phyloP scores from a whole-genome alignment of 1,140 invertebrate species.

The Ceratosolen solmsi region DNA sequence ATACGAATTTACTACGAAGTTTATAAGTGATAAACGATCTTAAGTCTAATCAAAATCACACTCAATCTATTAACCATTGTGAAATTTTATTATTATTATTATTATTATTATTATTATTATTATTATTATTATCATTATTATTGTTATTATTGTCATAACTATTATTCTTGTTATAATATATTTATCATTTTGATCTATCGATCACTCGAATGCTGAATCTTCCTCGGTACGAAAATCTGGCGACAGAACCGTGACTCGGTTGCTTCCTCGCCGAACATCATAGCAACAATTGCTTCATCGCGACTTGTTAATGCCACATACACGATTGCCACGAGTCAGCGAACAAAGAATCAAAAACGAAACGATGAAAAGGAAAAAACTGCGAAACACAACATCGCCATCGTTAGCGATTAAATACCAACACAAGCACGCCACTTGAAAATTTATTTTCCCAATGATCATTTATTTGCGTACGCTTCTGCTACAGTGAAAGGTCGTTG shows the following conservation, averaged over 20 bases:
- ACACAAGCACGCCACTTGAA: neutral
- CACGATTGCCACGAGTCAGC: neutral
- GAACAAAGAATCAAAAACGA: neutral
- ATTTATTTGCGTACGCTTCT: neutral
- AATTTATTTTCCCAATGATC: neutral
- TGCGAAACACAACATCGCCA: neutral
- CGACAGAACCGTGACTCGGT: neutral
- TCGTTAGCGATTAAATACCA: neutral
- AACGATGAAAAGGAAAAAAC: neutral
- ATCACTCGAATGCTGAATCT: too few relatives aligned
- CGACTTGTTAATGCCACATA: neutral
- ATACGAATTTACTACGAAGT: too few relatives aligned
- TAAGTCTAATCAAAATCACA: too few relatives aligned
- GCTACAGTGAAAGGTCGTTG: conserved; percentile 42
- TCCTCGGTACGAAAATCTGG: too few relatives aligned
- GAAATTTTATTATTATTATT: too few relatives aligned
- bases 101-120: too few relatives aligned
- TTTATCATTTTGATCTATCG: too few relatives aligned
- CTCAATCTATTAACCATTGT: too few relatives aligned
- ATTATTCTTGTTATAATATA: too few relatives aligned
- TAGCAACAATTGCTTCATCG: conserved; percentile 13
- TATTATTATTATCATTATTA: too few relatives aligned
- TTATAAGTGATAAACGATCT: too few relatives aligned
- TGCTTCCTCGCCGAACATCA: neutral
- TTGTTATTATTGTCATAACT: too few relatives aligned